phyloP scores from a whole-genome alignment of 2,797 vertebrate species.

The Coendou prehensilis region DNA sequence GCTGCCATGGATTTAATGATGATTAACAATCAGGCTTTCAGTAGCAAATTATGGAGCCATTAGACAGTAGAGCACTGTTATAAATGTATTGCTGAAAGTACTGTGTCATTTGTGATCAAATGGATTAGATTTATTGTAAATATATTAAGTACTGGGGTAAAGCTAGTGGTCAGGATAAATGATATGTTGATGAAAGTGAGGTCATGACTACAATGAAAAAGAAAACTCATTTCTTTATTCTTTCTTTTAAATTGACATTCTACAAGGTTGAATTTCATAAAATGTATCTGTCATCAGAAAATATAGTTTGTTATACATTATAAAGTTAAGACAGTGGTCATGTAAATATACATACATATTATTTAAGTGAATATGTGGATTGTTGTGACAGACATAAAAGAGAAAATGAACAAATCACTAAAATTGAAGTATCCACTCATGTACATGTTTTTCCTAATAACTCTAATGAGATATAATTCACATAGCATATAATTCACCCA shows the following conservation, averaged over 20 bases:
- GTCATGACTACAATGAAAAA: neutral
- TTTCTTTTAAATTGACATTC: slow-evolving; percentile 58
- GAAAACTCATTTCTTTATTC: slow-evolving; percentile 50
- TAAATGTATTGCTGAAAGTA: slow-evolving; percentile 24
- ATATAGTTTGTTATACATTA: neutral
- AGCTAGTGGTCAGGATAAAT: slow-evolving; percentile 23
- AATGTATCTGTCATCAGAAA: slow-evolving; percentile 33
- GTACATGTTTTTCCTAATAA: neutral
- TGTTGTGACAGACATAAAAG: slow-evolving; percentile 89
- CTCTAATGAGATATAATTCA: slow-evolving; percentile 5
- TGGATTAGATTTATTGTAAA: neutral
- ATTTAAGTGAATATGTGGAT: slow-evolving; percentile 73
- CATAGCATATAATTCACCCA: neutral
- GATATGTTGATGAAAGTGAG: neutral
- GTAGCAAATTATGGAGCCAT: slow-evolving; percentile 27
- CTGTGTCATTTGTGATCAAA: slow-evolving; percentile 54
- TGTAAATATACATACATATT: slow-evolving; percentile 18
- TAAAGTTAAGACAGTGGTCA: neutral
- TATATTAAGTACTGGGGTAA: slow-evolving; percentile 61
- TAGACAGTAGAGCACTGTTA: slow-evolving; percentile 51
- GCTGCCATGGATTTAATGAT: slow-evolving; percentile 45
- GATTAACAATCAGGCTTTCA: slow-evolving; percentile 27
- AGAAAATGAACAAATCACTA: slow-evolving; percentile 69
- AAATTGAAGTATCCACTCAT: slow-evolving; percentile 5
- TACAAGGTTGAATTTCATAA: slow-evolving; percentile 39